phyloP scores from a whole-genome alignment of 1,140 invertebrate genomes.

The Nephila pilipes region DNA sequence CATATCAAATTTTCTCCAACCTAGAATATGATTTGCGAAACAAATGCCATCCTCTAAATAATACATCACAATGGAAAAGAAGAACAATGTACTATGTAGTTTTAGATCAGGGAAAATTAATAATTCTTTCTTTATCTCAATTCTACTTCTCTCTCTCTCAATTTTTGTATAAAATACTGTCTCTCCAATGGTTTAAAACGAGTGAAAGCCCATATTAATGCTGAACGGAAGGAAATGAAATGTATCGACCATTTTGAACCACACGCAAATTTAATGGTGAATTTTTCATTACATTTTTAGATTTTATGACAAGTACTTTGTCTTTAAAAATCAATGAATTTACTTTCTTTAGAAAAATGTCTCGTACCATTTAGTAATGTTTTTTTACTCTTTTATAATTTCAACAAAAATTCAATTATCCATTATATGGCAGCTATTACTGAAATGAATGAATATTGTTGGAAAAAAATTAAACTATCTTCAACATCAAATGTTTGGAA shows the following conservation, averaged over 20 bases:
- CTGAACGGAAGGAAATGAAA: background rate
- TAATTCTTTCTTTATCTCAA: constrained; percentile 25
- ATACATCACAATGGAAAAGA: constrained; percentile 23
- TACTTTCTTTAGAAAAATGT: background rate
- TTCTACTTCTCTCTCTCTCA: background rate
- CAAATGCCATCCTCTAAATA: background rate
- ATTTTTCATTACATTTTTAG: background rate
- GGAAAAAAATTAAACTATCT: too few species aligned
- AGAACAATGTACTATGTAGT: background rate
- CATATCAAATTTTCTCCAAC: constrained; percentile 38
- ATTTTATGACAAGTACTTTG: background rate
- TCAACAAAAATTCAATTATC: too few species aligned
- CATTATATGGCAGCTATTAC: too few species aligned
- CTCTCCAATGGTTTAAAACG: background rate
- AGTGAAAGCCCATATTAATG: background rate
- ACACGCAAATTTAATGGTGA: background rate
- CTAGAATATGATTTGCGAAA: background rate
- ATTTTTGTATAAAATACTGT: constrained; percentile 18
- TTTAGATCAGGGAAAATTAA: background rate
- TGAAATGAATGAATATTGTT: too few species aligned
- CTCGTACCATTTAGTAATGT: background rate
- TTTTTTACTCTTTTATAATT: background rate
- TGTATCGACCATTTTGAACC: background rate
- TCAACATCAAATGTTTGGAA: too few species aligned
- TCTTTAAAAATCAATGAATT: background rate